Conservation (phyloP, 2,888 invertebrate species). For the Drosophila borborema region DNA sequence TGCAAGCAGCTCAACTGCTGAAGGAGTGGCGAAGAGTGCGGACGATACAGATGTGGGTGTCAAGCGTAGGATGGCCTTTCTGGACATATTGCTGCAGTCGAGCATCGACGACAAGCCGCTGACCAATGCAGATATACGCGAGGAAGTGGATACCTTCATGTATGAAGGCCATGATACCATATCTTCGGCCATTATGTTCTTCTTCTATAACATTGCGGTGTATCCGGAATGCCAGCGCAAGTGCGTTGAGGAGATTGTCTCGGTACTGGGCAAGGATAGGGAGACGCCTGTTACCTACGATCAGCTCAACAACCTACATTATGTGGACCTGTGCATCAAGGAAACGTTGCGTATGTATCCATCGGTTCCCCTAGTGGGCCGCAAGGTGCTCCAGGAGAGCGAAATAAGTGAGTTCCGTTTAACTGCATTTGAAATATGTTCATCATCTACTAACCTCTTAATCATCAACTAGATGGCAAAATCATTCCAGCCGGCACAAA, state of each 20-base stretch:
- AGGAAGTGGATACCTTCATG: conserved; percentile 91
- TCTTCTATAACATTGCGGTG: conserved; percentile 86
- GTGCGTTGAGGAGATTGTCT: conserved; percentile 85
- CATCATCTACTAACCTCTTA: not conserved
- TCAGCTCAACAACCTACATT: conserved; percentile 81
- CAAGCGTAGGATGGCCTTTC: conserved; percentile 88
- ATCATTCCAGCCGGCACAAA: conserved; percentile 83
- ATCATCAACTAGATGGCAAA: conserved; percentile 79
- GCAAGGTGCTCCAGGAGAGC: conserved; percentile 82
- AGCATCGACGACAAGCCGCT: conserved; percentile 87
- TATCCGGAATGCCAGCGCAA: conserved; percentile 85
- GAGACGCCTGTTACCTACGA: conserved; percentile 80
- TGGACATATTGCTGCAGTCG: conserved; percentile 88
- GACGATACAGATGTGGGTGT: conserved; percentile 85
- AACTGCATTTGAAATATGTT: no score
- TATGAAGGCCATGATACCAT: conserved; percentile 88
- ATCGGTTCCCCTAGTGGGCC: conserved; percentile 83
- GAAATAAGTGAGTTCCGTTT: conserved; percentile 80
- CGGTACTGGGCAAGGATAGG: conserved; percentile 83
- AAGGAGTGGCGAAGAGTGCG: conserved; percentile 2
- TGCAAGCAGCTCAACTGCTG: not conserved
- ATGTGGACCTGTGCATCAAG: conserved; percentile 84
- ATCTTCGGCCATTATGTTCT: conserved; percentile 86
- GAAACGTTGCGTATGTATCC: conserved; percentile 84
- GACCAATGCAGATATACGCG: conserved; percentile 87